Conservation (phyloP, 2,113 vertebrate genomes). For the Calidris pugnax region DNA sequence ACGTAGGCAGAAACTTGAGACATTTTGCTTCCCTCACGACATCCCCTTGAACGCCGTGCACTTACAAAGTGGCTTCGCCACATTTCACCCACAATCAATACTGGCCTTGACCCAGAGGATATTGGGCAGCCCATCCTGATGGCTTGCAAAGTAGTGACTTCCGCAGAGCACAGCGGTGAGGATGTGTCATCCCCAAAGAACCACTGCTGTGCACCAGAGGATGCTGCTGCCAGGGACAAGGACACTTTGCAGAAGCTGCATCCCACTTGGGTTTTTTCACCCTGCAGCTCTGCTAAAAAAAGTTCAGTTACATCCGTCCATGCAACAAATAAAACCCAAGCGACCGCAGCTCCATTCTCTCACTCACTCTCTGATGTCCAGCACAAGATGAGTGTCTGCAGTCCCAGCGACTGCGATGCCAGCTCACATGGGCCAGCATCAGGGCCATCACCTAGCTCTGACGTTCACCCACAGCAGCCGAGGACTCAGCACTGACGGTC, state of each 20-base stretch:
- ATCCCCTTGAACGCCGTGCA: background rate
- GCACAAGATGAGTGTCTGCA: background rate
- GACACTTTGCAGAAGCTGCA: background rate
- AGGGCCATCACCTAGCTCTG: background rate
- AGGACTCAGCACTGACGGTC: background rate
- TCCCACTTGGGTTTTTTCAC: background rate
- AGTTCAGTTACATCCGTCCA: background rate
- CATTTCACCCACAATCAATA: background rate
- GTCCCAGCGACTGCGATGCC: accelerated
- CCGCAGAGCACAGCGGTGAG: background rate
- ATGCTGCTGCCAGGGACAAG: background rate
- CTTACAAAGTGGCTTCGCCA: background rate
- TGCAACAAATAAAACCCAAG: background rate
- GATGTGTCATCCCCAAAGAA: background rate
- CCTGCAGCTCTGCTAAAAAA: background rate
- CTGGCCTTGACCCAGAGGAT: background rate
- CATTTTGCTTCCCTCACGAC: background rate
- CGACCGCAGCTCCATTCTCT: background rate
- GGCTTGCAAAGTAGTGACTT: background rate
- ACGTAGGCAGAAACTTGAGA: conserved; percentile 25
- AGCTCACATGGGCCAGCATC: background rate
- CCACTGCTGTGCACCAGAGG: background rate
- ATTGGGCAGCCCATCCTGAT: background rate
- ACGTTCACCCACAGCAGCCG: accelerated
- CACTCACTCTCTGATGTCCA: background rate